Evolutionary conservation across 2,888 invertebrate species (phyloP).

Genomic region (Corythucha ciliata): DNA sequence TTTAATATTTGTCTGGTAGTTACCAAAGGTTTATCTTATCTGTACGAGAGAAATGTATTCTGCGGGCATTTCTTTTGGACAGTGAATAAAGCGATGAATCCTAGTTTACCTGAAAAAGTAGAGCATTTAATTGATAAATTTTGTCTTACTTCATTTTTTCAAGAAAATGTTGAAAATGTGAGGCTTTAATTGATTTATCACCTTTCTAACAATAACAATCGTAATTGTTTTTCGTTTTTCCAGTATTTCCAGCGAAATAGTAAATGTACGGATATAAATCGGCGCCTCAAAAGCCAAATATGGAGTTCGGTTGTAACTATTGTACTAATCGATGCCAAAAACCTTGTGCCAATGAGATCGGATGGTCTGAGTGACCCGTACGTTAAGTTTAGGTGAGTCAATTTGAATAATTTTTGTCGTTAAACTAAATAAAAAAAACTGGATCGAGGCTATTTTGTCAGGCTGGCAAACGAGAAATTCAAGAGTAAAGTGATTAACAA

Average conservation of each 20-base stretch:
- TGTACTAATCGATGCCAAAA: constrained; percentile 90
- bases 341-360: constrained; percentile 76
- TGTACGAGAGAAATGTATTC: too few species aligned
- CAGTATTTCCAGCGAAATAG: constrained; percentile 74
- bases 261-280: constrained; percentile 68
- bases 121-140: too few species aligned
- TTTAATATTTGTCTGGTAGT: too few species aligned
- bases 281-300: constrained; percentile 82
- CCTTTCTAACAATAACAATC: too few species aligned
- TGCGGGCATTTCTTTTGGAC: too few species aligned
- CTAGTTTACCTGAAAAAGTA: too few species aligned
- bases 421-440: constrained; percentile 1
- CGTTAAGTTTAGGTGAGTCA: constrained; percentile 80
- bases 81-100: too few species aligned
- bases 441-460: constrained; percentile 40
- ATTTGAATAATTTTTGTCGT: background rate
- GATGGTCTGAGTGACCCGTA: constrained; percentile 87
- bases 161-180: too few species aligned
- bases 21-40: background rate
- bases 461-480: constrained; percentile 94
- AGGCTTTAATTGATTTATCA: too few species aligned
- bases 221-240: too few species aligned
- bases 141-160: too few species aligned
- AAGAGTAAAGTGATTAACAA: constrained; percentile 86
- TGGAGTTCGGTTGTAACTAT: constrained; percentile 97